phyloP scores from a whole-genome alignment of 2,888 invertebrate genomes.

The Neocrepidodera transversa region DNA sequence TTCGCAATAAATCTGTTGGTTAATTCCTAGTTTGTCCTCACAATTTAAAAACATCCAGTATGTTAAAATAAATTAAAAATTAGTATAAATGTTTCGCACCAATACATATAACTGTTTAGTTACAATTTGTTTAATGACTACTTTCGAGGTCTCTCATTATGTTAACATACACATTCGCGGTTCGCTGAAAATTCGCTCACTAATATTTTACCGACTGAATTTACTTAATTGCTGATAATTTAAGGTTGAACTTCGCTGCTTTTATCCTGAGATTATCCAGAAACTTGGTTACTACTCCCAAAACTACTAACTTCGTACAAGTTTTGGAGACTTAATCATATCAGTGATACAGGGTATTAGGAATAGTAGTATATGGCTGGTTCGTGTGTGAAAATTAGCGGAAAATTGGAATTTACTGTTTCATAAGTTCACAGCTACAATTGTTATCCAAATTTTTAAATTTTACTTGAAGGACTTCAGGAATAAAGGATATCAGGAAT shows the following conservation, averaged over 20 bases:
- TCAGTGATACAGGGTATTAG: constrained; percentile 15
- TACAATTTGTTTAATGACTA: neutral
- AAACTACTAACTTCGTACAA: constrained; percentile 17
- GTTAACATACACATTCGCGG: constrained; percentile 1
- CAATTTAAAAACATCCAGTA: too few species aligned
- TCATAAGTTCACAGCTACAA: too few species aligned
- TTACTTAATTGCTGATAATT: constrained; percentile 35
- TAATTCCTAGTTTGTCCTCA: too few species aligned
- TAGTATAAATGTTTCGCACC: too few species aligned
- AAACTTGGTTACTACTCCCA: constrained; percentile 22
- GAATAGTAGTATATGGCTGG: neutral
- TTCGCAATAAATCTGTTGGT: too few species aligned
- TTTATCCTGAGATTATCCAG: constrained; percentile 29
- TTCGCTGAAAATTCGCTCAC: constrained; percentile 21
- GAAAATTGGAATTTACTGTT: constrained; percentile 12
- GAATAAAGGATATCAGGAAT: too few species aligned
- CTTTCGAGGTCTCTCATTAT: constrained; percentile 3
- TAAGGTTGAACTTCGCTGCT: constrained; percentile 24
- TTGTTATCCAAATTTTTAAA: too few species aligned
- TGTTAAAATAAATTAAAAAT: too few species aligned
- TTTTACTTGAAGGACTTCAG: too few species aligned
- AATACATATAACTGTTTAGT: too few species aligned
- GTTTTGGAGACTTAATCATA: constrained; percentile 17
- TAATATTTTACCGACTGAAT: constrained; percentile 27
- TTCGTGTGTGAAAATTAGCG: constrained; percentile 1